phyloP scores from a whole-genome alignment of 2,888 invertebrate species.

The Acrobasis consociella region DNA sequence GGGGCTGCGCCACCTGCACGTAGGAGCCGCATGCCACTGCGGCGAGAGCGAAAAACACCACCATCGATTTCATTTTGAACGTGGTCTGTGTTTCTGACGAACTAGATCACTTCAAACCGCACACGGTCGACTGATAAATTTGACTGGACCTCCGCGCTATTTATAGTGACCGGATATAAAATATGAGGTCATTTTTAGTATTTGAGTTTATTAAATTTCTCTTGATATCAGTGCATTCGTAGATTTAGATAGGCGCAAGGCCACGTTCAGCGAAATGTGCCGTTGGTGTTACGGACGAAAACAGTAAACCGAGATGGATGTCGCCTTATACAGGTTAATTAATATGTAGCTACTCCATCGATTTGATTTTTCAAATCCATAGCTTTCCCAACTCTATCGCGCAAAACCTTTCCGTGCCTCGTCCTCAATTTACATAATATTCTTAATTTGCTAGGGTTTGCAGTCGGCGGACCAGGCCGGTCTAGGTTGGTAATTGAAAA shows the following conservation, averaged over 20 bases:
- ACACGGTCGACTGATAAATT: conserved; percentile 62
- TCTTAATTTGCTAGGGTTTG: no score
- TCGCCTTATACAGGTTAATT: neutral
- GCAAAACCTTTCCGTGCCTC: no score
- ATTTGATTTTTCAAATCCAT: no score
- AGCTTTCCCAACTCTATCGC: no score
- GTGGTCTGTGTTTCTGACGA: conserved; percentile 71
- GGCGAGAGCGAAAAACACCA: conserved; percentile 85
- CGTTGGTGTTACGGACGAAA: neutral
- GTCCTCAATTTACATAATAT: no score
- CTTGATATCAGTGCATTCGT: neutral
- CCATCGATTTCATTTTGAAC: conserved; percentile 75
- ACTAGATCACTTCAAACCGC: conserved; percentile 66
- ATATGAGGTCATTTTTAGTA: conserved; percentile 70
- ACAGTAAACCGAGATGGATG: neutral
- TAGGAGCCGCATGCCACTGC: conserved; percentile 82
- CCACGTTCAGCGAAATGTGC: no score
- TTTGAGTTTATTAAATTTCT: conserved; percentile 42
- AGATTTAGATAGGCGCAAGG: neutral
- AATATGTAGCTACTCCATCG: no score
- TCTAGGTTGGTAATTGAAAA: no score
- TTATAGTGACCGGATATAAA: conserved; percentile 75
- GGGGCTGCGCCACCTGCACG: conserved; percentile 71
- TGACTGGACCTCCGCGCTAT: conserved; percentile 51
- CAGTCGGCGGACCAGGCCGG: no score